Evolutionary conservation across 1,140 invertebrate genomes (phyloP).

Genomic region (Antheraea pernyi): DNA sequence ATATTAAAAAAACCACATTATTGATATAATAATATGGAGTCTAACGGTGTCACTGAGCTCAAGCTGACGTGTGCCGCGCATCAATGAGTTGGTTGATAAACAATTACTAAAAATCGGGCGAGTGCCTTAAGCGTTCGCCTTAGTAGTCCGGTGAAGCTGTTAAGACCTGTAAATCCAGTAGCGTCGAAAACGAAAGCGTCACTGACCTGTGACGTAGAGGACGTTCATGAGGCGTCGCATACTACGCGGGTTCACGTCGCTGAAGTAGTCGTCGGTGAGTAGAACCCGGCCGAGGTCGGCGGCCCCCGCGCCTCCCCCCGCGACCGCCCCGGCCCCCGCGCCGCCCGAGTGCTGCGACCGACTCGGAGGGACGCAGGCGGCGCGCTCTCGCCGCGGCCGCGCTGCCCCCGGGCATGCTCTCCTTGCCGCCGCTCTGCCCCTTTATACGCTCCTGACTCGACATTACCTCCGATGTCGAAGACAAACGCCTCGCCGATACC

Average conservation of each 20-base stretch:
- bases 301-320: slow-evolving; percentile 36
- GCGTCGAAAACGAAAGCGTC: slow-evolving; percentile 30
- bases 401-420: not conserved
- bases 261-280: slow-evolving; percentile 96
- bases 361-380: slow-evolving; percentile 90
- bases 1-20: too few species aligned
- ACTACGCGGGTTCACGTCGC: slow-evolving; percentile 97
- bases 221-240: slow-evolving; percentile 99
- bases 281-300: slow-evolving; percentile 83
- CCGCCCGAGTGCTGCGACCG: slow-evolving; percentile 92
- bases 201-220: slow-evolving; percentile 93
- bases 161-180: too few species aligned
- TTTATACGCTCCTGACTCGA: slow-evolving; percentile 84
- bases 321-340: slow-evolving; percentile 61
- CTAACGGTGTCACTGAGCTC: too few species aligned
- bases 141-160: too few species aligned
- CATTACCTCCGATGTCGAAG: slow-evolving; percentile 89
- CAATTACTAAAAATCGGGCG: too few species aligned
- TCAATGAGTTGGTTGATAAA: too few species aligned
- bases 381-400: slow-evolving; percentile 56
- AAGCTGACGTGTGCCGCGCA: too few species aligned
- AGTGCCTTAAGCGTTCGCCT: too few species aligned
- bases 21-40: too few species aligned
- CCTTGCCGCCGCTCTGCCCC: slow-evolving; percentile 1
- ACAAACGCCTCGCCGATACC: slow-evolving; percentile 86